phyloP scores from a whole-genome alignment of 1,140 invertebrate species.

The Zaprionus kolodkinae region DNA sequence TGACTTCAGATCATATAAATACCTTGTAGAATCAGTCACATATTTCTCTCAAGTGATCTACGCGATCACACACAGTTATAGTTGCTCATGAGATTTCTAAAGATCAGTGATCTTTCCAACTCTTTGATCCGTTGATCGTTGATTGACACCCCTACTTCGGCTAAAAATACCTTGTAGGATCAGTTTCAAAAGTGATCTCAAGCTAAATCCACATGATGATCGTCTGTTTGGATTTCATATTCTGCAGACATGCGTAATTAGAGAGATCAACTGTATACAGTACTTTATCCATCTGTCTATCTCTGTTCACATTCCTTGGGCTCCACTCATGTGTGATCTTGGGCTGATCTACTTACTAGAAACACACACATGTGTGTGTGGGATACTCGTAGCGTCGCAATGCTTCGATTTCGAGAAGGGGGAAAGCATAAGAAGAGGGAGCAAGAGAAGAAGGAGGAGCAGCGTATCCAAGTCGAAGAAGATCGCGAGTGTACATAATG shows the following conservation, averaged over 20 bases:
- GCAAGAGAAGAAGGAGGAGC: slow-evolving; percentile 32
- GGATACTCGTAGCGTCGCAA: slow-evolving; percentile 38
- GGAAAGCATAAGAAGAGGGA: slow-evolving; percentile 18
- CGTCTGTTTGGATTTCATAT: not conserved
- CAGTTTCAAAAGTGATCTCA: not conserved
- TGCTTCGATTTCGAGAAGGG: slow-evolving; percentile 55
- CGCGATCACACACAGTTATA: too few species aligned
- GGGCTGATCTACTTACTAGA: slow-evolving; percentile 40
- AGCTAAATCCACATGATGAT: not conserved
- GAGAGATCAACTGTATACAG: slow-evolving; percentile 10
- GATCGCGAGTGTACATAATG: slow-evolving; percentile 69
- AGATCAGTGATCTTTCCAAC: too few species aligned
- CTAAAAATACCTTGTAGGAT: not conserved
- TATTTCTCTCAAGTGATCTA: too few species aligned
- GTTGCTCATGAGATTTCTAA: not conserved
- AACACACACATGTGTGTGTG: slow-evolving; percentile 1
- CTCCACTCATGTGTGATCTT: slow-evolving; percentile 23
- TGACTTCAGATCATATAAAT: too few species aligned
- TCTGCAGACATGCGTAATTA: slow-evolving; percentile 16
- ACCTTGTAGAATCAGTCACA: too few species aligned
- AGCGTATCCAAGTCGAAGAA: not conserved
- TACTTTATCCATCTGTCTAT: slow-evolving; percentile 15
- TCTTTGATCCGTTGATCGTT: not conserved
- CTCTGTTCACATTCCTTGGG: slow-evolving; percentile 2
- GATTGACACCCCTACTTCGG: too few species aligned